Conservation (phyloP, 23 tunicate species). For the Halocynthia aurantium region DNA sequence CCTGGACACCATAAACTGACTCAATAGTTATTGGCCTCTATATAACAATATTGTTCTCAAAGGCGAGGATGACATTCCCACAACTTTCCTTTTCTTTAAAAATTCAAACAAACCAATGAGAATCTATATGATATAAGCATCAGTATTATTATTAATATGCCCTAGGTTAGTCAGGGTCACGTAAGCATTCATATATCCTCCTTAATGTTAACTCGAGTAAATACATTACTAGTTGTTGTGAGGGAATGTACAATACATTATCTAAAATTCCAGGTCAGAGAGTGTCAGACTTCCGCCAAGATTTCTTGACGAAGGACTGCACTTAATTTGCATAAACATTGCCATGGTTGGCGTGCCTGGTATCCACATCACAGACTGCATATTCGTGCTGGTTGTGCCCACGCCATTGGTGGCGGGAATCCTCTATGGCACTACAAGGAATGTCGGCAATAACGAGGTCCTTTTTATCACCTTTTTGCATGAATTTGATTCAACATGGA, state of each 20-base stretch:
- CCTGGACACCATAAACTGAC: too few species aligned
- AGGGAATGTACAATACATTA: not conserved
- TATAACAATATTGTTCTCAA: too few species aligned
- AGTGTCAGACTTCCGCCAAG: slow-evolving; percentile 34
- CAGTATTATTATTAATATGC: too few species aligned
- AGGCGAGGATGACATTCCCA: too few species aligned
- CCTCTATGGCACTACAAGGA: slow-evolving; percentile 38
- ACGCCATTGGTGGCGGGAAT: slow-evolving; percentile 72
- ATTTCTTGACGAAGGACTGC: slow-evolving; percentile 38
- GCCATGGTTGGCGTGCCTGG: slow-evolving; percentile 62
- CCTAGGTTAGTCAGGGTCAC: too few species aligned
- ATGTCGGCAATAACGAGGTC: slow-evolving; percentile 38
- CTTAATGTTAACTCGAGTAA: not conserved
- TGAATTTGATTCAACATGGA: too few species aligned
- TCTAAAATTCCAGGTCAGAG: slow-evolving; percentile 38
- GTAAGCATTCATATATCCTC: not conserved
- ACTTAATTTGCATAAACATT: slow-evolving; percentile 62
- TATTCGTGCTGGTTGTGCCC: slow-evolving; percentile 31
- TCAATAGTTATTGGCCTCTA: too few species aligned
- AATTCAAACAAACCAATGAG: too few species aligned
- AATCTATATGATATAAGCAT: too few species aligned
- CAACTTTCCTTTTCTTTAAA: too few species aligned
- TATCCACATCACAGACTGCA: slow-evolving; percentile 54
- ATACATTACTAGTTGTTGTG: not conserved
- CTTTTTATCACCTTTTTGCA: too few species aligned